A percentile compares a stretch with the other conserved stretches of the same genome.
These are phyloP conservation scores for Rhysida immarginata DNA, from an alignment of 1,140 invertebrate genomes.

Conservation along the genomic window DNA sequence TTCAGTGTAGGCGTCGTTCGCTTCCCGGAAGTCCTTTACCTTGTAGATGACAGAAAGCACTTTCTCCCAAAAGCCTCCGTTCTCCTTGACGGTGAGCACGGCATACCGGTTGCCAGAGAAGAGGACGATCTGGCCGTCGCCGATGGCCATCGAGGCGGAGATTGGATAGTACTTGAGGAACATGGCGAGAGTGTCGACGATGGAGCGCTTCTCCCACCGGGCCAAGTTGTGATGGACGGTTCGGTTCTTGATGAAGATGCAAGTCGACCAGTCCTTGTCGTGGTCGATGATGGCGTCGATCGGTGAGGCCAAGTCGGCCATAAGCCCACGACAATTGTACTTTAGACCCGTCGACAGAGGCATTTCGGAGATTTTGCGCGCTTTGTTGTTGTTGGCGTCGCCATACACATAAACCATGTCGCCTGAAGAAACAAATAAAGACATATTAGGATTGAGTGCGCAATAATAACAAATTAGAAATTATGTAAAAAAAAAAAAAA, in stretches of 20 bases:
- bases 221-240: conserved; percentile 12
- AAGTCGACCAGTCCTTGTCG: conserved; percentile 12
- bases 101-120: conserved; percentile 8
- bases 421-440: conserved; percentile 8
- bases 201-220: conserved; percentile 11
- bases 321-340: conserved; percentile 9
- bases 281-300: conserved; percentile 12
- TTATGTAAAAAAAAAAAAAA: no score
- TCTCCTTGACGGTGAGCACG: conserved; percentile 10
- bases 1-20: conserved; percentile 11
- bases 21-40: conserved; percentile 10
- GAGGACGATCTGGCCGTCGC: conserved; percentile 3
- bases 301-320: conserved; percentile 8
- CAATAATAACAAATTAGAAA: no score
- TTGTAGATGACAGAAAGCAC: conserved; percentile 8
- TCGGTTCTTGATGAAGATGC: conserved; percentile 11
- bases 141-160: conserved; percentile 9
- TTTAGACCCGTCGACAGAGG: conserved; percentile 2
- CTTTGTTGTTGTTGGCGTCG: conserved; percentile 1
- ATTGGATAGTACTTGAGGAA: conserved; percentile 11
- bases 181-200: conserved; percentile 13
- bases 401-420: conserved; percentile 7
- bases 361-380: conserved; percentile 5
- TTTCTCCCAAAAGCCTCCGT: conserved; percentile 10
- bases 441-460: no score